These are phyloP conservation scores for Nothocercus nigrocapillus DNA, from an alignment of 2,113 vertebrate species.

Conservation along the genomic window DNA sequence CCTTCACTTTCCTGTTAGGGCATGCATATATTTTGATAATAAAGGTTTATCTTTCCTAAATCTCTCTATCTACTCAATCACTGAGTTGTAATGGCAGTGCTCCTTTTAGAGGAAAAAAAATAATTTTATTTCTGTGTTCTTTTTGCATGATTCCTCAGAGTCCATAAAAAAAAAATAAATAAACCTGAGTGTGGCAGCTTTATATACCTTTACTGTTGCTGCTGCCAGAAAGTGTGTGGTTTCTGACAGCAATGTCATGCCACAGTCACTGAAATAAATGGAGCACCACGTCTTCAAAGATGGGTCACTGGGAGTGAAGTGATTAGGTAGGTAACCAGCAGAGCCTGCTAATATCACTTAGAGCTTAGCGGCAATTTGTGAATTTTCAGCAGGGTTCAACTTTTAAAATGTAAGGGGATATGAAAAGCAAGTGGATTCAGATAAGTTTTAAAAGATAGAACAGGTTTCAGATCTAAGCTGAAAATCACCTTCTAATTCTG, in stretches of 20 bases:
- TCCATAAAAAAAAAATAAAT: neutral
- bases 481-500: neutral
- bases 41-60: neutral
- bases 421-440: neutral
- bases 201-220: neutral
- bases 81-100: neutral
- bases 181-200: neutral
- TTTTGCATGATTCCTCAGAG: neutral
- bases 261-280: rapidly evolving
- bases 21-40: neutral
- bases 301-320: neutral
- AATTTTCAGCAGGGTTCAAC: neutral
- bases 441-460: neutral
- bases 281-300: neutral
- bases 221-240: neutral
- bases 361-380: neutral
- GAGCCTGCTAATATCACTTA: neutral
- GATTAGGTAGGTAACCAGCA: neutral
- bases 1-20: neutral
- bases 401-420: neutral
- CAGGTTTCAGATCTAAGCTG: neutral
- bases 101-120: neutral
- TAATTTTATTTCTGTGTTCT: neutral
- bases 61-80: neutral
- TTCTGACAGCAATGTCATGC: neutral